Conservation (phyloP, 2,797 vertebrate species). For the Enteromius radiatus region DNA sequence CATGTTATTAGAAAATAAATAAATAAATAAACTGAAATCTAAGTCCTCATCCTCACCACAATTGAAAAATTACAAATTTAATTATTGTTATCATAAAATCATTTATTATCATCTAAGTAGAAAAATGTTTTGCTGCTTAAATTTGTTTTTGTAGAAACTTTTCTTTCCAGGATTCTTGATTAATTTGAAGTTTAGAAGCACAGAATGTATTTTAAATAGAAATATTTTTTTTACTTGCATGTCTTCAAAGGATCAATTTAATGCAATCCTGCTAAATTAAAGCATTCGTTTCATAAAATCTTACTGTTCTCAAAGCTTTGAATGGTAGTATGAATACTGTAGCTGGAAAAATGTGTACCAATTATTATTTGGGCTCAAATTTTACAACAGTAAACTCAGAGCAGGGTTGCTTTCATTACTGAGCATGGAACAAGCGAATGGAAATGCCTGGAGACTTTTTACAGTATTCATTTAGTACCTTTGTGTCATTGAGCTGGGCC, state of each 20-base stretch:
- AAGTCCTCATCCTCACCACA: background rate
- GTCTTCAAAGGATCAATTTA: background rate
- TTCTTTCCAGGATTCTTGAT: background rate
- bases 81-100: no score
- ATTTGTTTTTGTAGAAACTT: background rate
- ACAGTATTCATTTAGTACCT: constrained; percentile 78
- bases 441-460: background rate
- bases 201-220: background rate
- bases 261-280: background rate
- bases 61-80: background rate
- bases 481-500: constrained; percentile 92
- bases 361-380: background rate
- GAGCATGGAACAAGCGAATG: background rate
- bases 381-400: background rate
- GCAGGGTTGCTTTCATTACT: background rate
- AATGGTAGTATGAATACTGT: background rate
- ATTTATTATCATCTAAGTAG: background rate
- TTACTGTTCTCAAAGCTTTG: background rate
- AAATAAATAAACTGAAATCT: no score
- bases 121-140: background rate
- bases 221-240: background rate
- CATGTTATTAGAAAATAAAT: background rate
- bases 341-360: background rate
- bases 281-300: background rate
- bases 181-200: background rate